Evolutionary conservation across 1,140 invertebrate species (phyloP), one percentile per base, ranked within the genome.

Genomic region (Pararge aegeria): DNA sequence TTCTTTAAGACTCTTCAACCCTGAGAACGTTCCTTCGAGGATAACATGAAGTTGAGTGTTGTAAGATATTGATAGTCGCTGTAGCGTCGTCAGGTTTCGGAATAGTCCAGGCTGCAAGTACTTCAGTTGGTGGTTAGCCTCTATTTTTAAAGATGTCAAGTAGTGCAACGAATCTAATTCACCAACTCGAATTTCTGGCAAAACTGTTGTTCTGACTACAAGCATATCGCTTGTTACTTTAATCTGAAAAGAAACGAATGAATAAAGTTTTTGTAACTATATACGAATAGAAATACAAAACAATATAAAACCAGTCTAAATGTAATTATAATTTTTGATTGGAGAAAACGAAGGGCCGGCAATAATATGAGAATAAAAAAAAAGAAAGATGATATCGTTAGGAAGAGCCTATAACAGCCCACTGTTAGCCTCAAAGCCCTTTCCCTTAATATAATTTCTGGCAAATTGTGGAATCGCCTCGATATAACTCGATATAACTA

Each of bases 11-110:
- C 74, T 87, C 0, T 52, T 61, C 15, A 91, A 64, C 20, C 87
- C 87, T 51, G 67, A 55, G 59, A 89, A 89, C 13, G 68, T 77
- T 10, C 61, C 59, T 13, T 79, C 68, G 3, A 78, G 63, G n/a
- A 89, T 75, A 0, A 61, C 64, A 5, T 56, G 55, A 0, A 89
- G 63, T 0, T 61, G 50, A 9, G 76, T 83, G 46, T 82, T 87
- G 48, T 85, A 89, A 0, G 87, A 89, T 61, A 89, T 79, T 0
- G 87, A 89, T 7, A 89, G 50, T 12, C 81, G 68, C 52, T 80
- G 61, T 15, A 89, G 54, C 12, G 70, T 77, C 0, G 72, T 77
- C 6, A 89, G 55, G 49, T 89, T 87, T 12, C 64, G 62, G 58
- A 89, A 89, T 3, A 70, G 15, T 57, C 80, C 79, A 0, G 82